Base-by-base conservation (phyloP, 2,888 invertebrate genomes). In the Scaptomyza caliginosa region DNA sequence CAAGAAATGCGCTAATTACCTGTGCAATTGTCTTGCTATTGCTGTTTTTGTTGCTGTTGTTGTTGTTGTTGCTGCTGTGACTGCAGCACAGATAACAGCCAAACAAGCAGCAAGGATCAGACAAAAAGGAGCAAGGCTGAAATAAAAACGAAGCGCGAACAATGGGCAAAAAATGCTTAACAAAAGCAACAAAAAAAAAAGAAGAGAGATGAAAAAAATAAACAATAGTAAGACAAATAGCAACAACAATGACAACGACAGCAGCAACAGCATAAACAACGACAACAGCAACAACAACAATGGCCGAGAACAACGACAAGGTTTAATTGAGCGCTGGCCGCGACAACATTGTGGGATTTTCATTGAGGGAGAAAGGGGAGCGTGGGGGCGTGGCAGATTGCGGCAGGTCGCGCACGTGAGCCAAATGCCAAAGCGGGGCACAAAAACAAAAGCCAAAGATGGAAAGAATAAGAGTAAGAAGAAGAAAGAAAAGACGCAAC, bases 271-370 rank as follows among this genome's bases (percentile, higher is more conserved):
- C 45, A 49, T n/a, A n/a, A n/a, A n/a, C n/a, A n/a, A n/a, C n/a
- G n/a, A n/a, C n/a, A n/a, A n/a, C n/a, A n/a, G 24, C 58, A 62
- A 24, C 39, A 42, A 17, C 45, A 49, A 50, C 38, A 32, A 11
- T 7, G 19, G 32, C 8, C 63, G 60, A 50, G 23, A 48, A 54
- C 50, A 48, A 32, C 43, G 55, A 28, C 51, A 58, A 49, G 80
- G 62, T 72, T 80, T 80, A 80, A 80, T 80, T 83, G 84, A 83
- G 80, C 80, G 42, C 46, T 60, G 40, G 54, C 71, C 62, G 48
- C 71, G 55, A 56, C 52, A 32, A 28, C 40, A 40, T 40, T 38
- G 16, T 40, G 43, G 19, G 19, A 17, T 38, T 38, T 19, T 11
- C 2, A 1, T 3, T 8, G 28, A 1, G 2, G 32, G 32, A 13